Evolutionary conservation across 2,797 vertebrate species (phyloP).

Genomic region (Argya squamiceps): DNA sequence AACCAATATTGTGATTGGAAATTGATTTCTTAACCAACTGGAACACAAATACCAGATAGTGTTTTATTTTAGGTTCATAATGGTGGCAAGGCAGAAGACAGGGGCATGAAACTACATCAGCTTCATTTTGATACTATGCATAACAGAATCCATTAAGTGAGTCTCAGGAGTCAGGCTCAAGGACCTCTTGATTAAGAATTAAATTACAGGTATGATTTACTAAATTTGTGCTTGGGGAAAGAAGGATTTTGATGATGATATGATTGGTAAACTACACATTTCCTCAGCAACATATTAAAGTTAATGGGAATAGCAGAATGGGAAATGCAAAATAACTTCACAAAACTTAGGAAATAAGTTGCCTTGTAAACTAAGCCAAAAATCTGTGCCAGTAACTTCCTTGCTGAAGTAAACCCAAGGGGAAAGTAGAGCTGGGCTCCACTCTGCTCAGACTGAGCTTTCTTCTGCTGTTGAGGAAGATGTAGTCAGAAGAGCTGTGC

Average conservation of each 20-base stretch:
- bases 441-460: not conserved
- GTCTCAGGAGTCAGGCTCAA: conserved; percentile 61
- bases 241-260: conserved; percentile 33
- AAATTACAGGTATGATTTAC: conserved; percentile 68
- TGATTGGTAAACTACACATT: conserved; percentile 43
- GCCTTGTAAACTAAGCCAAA: not conserved
- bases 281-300: conserved; percentile 30
- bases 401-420: not conserved
- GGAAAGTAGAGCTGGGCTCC: not conserved
- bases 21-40: not conserved
- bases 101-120: not conserved
- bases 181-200: conserved; percentile 73
- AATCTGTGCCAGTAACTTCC: not conserved
- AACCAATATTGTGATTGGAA: not conserved
- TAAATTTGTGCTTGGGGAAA: conserved; percentile 68
- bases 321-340: not conserved
- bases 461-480: not conserved
- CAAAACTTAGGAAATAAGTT: not conserved
- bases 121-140: conserved; percentile 50
- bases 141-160: conserved; percentile 48
- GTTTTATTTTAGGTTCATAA: not conserved
- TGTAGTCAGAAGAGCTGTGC: not conserved
- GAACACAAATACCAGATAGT: not conserved
- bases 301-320: conserved; percentile 17
- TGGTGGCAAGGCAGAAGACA: not conserved